phyloP scores from a whole-genome alignment of 2,888 invertebrate genomes.

The Sinelater perroti region DNA sequence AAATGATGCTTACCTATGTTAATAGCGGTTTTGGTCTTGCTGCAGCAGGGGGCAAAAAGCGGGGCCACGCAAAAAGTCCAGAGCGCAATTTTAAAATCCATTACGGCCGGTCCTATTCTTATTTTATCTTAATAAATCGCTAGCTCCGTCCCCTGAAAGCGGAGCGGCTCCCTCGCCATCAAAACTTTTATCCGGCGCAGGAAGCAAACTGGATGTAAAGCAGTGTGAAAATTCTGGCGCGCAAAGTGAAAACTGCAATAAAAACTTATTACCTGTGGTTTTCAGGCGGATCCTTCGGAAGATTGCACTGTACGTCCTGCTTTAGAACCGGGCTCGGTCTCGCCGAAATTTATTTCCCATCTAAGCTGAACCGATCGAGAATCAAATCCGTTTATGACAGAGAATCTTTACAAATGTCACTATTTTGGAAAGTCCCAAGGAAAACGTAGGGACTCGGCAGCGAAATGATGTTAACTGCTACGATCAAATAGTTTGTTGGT shows the following conservation, averaged over 20 bases:
- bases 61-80: conserved; percentile 9
- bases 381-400: too few species aligned
- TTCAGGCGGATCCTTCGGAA: conserved; percentile 11
- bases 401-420: too few species aligned
- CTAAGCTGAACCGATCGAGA: too few species aligned
- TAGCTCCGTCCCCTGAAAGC: conserved; percentile 19
- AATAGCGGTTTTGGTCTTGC: conserved; percentile 19
- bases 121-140: conserved; percentile 33
- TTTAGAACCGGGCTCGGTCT: too few species aligned
- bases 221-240: conserved; percentile 24
- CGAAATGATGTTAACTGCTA: conserved; percentile 11
- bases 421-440: too few species aligned
- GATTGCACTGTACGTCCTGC: conserved; percentile 12
- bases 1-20: conserved; percentile 29
- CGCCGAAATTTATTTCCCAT: too few species aligned
- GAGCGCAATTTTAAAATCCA: conserved; percentile 30
- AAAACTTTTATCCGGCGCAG: conserved; percentile 26
- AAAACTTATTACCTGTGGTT: conserved; percentile 32
- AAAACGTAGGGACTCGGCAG: too few species aligned
- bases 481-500: conserved; percentile 10
- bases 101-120: conserved; percentile 21
- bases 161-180: conserved; percentile 29
- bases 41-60: conserved; percentile 1
- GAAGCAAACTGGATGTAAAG: conserved; percentile 25
- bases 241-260: conserved; percentile 31